Evolutionary conservation across 1,140 invertebrate genomes (phyloP).

Genomic region (Archivesica marissinica): DNA sequence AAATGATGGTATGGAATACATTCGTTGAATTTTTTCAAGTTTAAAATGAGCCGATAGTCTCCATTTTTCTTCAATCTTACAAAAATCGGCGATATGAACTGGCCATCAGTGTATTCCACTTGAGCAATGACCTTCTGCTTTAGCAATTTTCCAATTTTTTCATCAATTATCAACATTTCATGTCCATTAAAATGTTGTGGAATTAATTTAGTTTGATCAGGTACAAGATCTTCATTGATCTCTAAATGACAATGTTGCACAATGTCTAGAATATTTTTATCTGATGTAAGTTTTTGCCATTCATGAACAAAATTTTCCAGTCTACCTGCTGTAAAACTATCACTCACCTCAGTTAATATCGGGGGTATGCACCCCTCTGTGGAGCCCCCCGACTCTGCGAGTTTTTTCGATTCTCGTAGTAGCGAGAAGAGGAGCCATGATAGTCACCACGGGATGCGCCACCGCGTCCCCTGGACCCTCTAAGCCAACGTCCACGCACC

Average conservation of each 20-base stretch:
- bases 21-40: constrained; percentile 34
- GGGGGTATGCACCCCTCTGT: too few relatives aligned
- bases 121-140: constrained; percentile 29
- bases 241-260: constrained; percentile 48
- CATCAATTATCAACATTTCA: constrained; percentile 19
- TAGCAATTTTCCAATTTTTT: constrained; percentile 49
- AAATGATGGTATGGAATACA: too few relatives aligned
- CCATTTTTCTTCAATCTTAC: constrained; percentile 3
- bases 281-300: constrained; percentile 51
- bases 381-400: too few relatives aligned
- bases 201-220: not conserved
- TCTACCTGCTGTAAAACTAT: constrained; percentile 36
- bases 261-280: constrained; percentile 38
- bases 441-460: too few relatives aligned
- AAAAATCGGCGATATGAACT: constrained; percentile 33
- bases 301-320: constrained; percentile 37
- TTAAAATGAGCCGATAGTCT: constrained; percentile 12
- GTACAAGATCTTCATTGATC: constrained; percentile 32
- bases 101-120: not conserved
- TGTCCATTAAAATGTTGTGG: constrained; percentile 13
- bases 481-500: too few relatives aligned
- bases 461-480: too few relatives aligned
- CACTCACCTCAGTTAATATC: too few relatives aligned
- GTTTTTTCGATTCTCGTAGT: too few relatives aligned
- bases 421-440: too few relatives aligned